Evolutionary conservation across 1,140 invertebrate genomes (phyloP), one percentile per base, ranked within the genome.

Genomic region (Macrocentrus cingulum): DNA sequence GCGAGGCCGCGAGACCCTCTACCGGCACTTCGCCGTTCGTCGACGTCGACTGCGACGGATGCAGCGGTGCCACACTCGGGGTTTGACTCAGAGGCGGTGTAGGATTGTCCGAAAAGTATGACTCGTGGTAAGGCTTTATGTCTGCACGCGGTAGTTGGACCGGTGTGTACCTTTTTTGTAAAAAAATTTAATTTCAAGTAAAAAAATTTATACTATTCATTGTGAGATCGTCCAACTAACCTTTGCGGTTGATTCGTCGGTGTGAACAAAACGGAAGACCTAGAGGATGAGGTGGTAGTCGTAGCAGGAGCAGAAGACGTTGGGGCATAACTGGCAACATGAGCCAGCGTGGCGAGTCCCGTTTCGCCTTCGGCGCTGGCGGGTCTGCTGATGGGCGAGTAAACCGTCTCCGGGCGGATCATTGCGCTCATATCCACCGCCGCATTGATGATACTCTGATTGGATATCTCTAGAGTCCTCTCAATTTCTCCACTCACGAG

Each of bases 401-500:
- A 76, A 5, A 76, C 66, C 18, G 72, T 56, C 37, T 79, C 74
- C 4, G 79, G 66, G 73, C 75, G 74, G 67, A 78, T 81, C 65
- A 78, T 81, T 46, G 85, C 84, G 68, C 88, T 91, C 88, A 92
- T 91, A 72, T 92, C 89, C 25, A 93, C 90, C 11, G 90, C 88
- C 0, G 89, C 89, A 77, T 92, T 92, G 60, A 91, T 91, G 66
- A 91, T 88, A 58, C 87, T 87, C 74, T 91, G 90, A 79, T 92
- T 91, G 5, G 90, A 91, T 66, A 93, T 92, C 76, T 93, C 91
- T 8, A 94, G 71, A 2, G 91, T 92, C 56, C 90, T 83, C 75
- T 93, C 91, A 55, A 94, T 93, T 80, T 94, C 91, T n/a, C 89
- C 88, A 67, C 88, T 92, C 34, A 94, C 89, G 39, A 94, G 81